Conservation (phyloP, 2,797 vertebrate genomes). For the Linurgus olivaceus region DNA sequence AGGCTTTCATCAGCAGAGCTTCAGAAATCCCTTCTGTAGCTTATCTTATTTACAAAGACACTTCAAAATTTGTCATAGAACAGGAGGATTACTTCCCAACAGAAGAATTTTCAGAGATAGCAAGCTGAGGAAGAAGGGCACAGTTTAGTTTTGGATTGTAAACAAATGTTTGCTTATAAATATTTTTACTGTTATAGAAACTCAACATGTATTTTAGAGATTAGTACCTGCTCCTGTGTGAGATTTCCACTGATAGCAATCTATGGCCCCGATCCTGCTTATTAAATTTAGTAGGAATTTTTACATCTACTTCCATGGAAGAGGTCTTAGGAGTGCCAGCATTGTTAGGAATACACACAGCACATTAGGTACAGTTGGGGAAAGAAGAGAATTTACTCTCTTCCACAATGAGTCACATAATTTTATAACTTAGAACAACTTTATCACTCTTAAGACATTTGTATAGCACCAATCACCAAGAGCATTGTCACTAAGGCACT, state of each 20-base stretch:
- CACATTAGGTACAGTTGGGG: background rate
- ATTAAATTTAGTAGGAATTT: background rate
- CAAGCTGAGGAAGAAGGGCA: constrained; percentile 22
- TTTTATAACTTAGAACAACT: background rate
- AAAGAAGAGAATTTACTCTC: background rate
- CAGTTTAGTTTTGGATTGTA: background rate
- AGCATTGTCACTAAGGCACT: constrained; percentile 30
- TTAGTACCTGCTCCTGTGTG: background rate
- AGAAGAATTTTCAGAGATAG: background rate
- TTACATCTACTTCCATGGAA: background rate
- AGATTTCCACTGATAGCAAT: background rate
- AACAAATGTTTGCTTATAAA: background rate
- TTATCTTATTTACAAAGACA: background rate
- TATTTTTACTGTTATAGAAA: background rate
- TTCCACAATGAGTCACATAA: background rate
- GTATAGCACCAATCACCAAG: constrained; percentile 30
- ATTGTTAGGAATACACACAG: background rate
- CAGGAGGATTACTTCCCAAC: background rate
- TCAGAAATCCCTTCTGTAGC: background rate
- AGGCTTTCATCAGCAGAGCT: background rate
- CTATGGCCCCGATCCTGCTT: background rate
- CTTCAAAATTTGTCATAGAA: background rate
- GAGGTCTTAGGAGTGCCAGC: background rate
- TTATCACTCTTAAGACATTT: background rate
- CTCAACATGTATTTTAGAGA: background rate